Evolutionary conservation across 2,888 invertebrate genomes (phyloP), one percentile per base, ranked within the genome.

Genomic region (Cryptus armator): DNA sequence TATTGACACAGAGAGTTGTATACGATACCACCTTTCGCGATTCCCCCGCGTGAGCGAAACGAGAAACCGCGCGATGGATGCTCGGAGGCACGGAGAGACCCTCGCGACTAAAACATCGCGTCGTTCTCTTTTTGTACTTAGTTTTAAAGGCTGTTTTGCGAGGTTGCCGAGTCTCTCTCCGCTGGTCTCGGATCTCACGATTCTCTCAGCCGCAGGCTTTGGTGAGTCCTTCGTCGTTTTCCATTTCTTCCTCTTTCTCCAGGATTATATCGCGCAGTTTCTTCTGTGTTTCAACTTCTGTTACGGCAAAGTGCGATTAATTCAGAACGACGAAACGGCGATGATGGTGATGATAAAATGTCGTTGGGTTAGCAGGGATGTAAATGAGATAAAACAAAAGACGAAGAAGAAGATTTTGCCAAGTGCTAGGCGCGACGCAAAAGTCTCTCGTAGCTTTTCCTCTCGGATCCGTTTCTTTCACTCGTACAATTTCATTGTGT

Each of bases 111-210:
- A 87, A 86, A 83, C 81, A 29, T 85, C 85, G 88, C 76, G 86
- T 89, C 85, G 86, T 87, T 89, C 89, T 90, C 91, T 90, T 91
- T 91, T 92, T 91, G 90, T 83, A 85, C 86, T 74, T 87, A 90
- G 90, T 91, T 91, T 92, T 90, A 89, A 90, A 89, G 90, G 88
- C 88, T 75, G 88, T 87, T 9, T 88, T 90, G 92, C 91, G 91
- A 90, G 89, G 91, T 92, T 91, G 92, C 91, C 92, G 89, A 90
- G 88, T 92, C 89, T 88, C 86, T 83, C 83, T 71, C 74, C 78
- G 72, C 77, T 71, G 75, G 74, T 83, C 84, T 75, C 81, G 85
- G 81, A 75, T 72, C 67, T 14, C 83, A 62, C 85, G 76, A 82
- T 85, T 76, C 76, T 87, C 70, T 78, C 70, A 77, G 67, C 81